Evolutionary conservation across 2,888 invertebrate species (phyloP).

Genomic region (Margaritifera margaritifera): DNA sequence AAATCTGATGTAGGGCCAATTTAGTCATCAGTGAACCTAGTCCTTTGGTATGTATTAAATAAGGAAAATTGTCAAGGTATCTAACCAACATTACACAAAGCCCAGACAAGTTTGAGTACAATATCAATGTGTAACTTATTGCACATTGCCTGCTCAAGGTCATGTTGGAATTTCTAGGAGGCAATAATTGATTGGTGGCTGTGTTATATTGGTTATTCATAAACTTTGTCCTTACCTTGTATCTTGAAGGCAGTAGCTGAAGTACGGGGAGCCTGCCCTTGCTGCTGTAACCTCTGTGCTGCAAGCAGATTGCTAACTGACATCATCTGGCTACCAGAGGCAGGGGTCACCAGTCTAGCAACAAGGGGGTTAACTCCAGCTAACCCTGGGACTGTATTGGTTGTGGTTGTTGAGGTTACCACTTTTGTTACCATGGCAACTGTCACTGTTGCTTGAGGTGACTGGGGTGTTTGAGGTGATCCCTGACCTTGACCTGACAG

Average conservation of each 20-base stretch:
- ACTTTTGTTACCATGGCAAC: conserved; percentile 27
- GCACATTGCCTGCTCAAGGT: too few species aligned
- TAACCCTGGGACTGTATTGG: conserved; percentile 23
- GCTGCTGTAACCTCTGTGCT: conserved; percentile 40
- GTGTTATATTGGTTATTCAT: too few species aligned
- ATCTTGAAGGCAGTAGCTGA: conserved; percentile 54
- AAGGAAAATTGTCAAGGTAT: too few species aligned
- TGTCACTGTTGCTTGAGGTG: conserved; percentile 28
- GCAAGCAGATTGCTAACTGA: conserved; percentile 58
- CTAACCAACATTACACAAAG: too few species aligned
- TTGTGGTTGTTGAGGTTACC: conserved; percentile 17
- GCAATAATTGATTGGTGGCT: too few species aligned
- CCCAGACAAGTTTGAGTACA: too few species aligned
- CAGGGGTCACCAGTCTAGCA: conserved; percentile 61
- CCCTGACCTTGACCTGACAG: conserved; percentile 19
- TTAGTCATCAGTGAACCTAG: too few species aligned
- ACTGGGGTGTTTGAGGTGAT: conserved; percentile 21
- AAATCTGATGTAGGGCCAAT: too few species aligned
- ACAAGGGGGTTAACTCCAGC: conserved; percentile 51
- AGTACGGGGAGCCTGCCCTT: conserved; percentile 19
- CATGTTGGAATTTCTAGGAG: too few species aligned
- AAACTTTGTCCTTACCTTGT: conserved; percentile 43
- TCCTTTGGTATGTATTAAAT: too few species aligned
- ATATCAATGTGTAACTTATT: too few species aligned
- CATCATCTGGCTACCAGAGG: conserved; percentile 55